Evolutionary conservation across 2,888 invertebrate species (phyloP), one percentile per base, ranked within the genome.

Genomic region (Drosophila falleni): DNA sequence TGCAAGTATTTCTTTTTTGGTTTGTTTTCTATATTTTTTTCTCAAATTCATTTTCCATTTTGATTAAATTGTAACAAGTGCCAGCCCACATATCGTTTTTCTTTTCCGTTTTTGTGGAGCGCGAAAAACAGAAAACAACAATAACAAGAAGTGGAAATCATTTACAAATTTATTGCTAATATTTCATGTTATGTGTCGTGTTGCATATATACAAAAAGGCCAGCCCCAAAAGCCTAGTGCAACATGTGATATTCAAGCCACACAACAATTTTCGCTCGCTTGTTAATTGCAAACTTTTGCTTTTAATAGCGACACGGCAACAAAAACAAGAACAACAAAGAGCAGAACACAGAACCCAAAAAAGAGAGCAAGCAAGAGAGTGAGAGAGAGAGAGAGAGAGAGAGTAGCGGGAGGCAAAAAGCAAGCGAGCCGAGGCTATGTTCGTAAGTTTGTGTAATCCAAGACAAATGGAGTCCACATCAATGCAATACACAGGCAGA

Each of bases 61-160:
- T 80, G 89, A 89, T 87, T 87, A 87, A 89, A 87, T 87, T 89
- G 89, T 87, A 89, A 89, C 86, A 87, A 89, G 85, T 89, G 89
- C 71, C 81, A 74, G 75, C 89, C 86, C 86, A 86, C 86, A 89
- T 87, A 83, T 75, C 70, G 83, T 70, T 74, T 79, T 66, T 49
- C 63, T 63, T 74, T 68, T 61, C 71, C 67, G 74, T 71, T 74
- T 63, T 62, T 49, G 23, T 53, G 46, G 49, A 37, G 51, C 33
- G 39, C n/a, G 51, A 35, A 29, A 33, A 31, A 16, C 5, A 23
- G 11, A 23, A 23, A 16, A 11, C 5, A 54, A 42, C 35, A 23
- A 19, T 3, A 53, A 35, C 35, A 37, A 41, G 16, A 55, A 55
- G 50, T 58, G 53, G 61, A 84, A 87, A 81, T 72, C 80, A 83